Conservation (phyloP, 2,113 vertebrate genomes). For the Theropithecus gelada region DNA sequence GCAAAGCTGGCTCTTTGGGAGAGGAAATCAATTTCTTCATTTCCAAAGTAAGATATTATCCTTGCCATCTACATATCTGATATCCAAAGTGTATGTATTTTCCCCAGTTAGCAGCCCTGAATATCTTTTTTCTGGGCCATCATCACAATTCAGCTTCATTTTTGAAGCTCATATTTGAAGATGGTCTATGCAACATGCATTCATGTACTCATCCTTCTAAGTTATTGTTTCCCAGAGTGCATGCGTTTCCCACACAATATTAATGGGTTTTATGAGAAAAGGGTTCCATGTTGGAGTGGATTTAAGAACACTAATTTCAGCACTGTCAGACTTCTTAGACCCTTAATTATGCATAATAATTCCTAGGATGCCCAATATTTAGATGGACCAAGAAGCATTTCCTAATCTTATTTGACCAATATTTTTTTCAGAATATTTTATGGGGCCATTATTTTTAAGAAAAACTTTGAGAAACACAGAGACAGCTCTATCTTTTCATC, state of each 20-base stretch:
- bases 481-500: not conserved
- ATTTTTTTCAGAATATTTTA: not conserved
- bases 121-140: not conserved
- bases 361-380: not conserved
- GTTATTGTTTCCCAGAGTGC: not conserved
- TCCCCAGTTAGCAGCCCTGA: not conserved
- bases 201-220: not conserved
- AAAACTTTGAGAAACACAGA: not conserved
- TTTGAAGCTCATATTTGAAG: not conserved
- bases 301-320: constrained; percentile 14
- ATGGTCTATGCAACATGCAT: not conserved
- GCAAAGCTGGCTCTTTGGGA: not conserved
- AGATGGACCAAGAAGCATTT: not conserved
- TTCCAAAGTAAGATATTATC: not conserved
- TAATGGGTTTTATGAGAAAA: not conserved
- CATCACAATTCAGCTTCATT: not conserved
- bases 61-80: not conserved
- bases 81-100: not conserved
- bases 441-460: not conserved
- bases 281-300: not conserved
- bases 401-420: not conserved
- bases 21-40: not conserved
- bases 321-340: not conserved
- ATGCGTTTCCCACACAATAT: not conserved
- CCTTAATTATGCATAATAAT: not conserved